A percentile compares a stretch with the other conserved stretches of the same genome.
Conservation (phyloP, 2,113 vertebrate genomes). For the Blennius ocellaris region DNA sequence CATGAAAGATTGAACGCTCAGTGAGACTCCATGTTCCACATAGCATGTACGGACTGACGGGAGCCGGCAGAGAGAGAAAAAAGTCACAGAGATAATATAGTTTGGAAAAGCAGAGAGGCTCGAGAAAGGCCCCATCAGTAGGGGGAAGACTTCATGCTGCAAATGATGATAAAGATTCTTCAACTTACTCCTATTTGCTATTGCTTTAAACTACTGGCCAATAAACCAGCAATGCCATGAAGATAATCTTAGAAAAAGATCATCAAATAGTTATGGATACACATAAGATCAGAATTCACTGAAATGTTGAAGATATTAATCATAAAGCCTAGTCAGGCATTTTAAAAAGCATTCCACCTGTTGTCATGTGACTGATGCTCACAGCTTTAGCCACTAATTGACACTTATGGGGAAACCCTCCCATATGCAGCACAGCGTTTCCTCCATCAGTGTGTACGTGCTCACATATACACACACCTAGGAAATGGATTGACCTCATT, state of each 20-base stretch:
- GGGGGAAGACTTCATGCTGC: conserved; percentile 39
- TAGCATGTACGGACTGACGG: conserved; percentile 53
- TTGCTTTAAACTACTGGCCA: conserved; percentile 42
- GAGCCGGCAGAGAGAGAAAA: conserved; percentile 20
- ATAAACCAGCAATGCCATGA: conserved; percentile 63
- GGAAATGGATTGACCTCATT: conserved; percentile 77
- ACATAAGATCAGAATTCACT: conserved; percentile 56
- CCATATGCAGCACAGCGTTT: conserved; percentile 19
- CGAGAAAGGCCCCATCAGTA: conserved; percentile 40
- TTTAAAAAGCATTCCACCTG: conserved; percentile 48
- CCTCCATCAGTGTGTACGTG: conserved; percentile 39
- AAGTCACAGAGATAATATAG: conserved; percentile 41
- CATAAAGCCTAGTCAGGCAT: conserved; percentile 46
- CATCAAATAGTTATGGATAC: conserved; percentile 70
- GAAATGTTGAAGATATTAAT: conserved; percentile 49
- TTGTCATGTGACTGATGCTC: conserved; percentile 56
- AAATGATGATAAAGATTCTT: conserved; percentile 53
- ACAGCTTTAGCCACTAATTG: conserved; percentile 65
- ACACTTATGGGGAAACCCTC: conserved; percentile 66
- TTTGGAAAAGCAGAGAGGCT: conserved; percentile 29
- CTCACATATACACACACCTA: conserved; percentile 50
- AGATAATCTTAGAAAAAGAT: conserved; percentile 62
- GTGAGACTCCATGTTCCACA: conserved; percentile 63
- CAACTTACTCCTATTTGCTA: conserved; percentile 44
- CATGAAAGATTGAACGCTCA: conserved; percentile 71